Evolutionary conservation across 1,140 invertebrate species (phyloP).

Genomic region (Aphelenchoides besseyi): DNA sequence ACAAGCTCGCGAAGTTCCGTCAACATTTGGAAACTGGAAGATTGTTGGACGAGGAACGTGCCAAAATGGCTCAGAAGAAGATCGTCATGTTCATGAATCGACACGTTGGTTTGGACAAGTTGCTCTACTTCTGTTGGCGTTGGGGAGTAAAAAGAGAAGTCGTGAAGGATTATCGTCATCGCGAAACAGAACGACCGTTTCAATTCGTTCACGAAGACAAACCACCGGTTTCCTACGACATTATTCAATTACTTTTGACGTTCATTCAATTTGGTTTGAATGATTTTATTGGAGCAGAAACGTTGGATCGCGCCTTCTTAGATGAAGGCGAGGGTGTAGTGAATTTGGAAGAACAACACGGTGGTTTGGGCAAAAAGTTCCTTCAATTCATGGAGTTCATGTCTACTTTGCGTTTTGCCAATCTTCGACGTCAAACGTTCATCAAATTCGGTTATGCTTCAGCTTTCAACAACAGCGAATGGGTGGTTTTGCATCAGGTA

Average conservation of each 20-base stretch:
- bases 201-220: too few relatives aligned
- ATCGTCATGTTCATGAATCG: background rate
- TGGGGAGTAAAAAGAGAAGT: background rate
- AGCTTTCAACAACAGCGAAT: conserved; percentile 28
- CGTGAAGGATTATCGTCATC: background rate
- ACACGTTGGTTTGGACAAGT: conserved; percentile 31
- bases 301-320: background rate
- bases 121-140: conserved; percentile 29
- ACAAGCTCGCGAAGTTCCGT: conserved; percentile 31
- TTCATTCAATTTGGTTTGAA: conserved; percentile 12
- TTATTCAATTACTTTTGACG: background rate
- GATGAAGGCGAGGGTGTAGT: background rate
- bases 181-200: too few relatives aligned
- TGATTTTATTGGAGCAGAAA: background rate
- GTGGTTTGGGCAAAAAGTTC: conserved; percentile 43
- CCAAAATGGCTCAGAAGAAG: background rate
- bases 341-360: conserved; percentile 38
- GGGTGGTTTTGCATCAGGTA: conserved; percentile 34
- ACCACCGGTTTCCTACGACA: background rate
- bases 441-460: conserved; percentile 28
- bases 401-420: conserved; percentile 34
- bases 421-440: conserved; percentile 32
- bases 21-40: background rate
- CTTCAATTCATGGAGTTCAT: conserved; percentile 40
- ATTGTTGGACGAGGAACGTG: background rate